Evolutionary conservation across 2,888 invertebrate species (phyloP).

Genomic region (Agapetus fuscipes): DNA sequence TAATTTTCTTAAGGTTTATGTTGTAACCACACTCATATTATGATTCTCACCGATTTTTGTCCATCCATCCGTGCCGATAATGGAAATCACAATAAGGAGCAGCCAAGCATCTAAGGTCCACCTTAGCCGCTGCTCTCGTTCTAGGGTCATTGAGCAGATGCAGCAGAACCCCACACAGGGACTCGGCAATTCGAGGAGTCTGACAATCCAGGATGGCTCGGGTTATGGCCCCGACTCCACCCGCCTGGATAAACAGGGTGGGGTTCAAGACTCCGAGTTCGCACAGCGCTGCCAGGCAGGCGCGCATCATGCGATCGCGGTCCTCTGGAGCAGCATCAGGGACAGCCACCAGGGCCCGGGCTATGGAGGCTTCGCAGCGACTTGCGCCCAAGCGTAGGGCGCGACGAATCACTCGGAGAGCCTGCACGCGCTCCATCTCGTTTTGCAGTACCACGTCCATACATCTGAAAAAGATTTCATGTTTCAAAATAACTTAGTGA

Average conservation of each 20-base stretch:
- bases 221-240: constrained; percentile 74
- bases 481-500: no score
- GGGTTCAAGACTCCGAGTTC: constrained; percentile 85
- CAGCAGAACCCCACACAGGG: constrained; percentile 77
- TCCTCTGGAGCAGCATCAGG: constrained; percentile 70
- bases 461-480: constrained; percentile 66
- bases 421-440: constrained; percentile 88
- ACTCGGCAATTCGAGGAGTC: constrained; percentile 83
- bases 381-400: constrained; percentile 37
- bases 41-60: constrained; percentile 52
- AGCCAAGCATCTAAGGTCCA: constrained; percentile 78
- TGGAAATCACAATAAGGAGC: constrained; percentile 94
- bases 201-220: constrained; percentile 78
- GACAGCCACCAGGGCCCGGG: constrained; percentile 36
- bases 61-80: constrained; percentile 60
- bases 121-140: constrained; percentile 62
- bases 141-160: constrained; percentile 77
- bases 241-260: constrained; percentile 65
- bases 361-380: constrained; percentile 13
- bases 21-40: no score
- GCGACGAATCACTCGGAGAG: constrained; percentile 69
- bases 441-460: constrained; percentile 84
- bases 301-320: constrained; percentile 73
- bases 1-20: no score
- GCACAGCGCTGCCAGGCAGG: constrained; percentile 78